Evolutionary conservation across 92 coral and sea anemone genomes (phyloP).

Genomic region (Paragorgia papillata): DNA sequence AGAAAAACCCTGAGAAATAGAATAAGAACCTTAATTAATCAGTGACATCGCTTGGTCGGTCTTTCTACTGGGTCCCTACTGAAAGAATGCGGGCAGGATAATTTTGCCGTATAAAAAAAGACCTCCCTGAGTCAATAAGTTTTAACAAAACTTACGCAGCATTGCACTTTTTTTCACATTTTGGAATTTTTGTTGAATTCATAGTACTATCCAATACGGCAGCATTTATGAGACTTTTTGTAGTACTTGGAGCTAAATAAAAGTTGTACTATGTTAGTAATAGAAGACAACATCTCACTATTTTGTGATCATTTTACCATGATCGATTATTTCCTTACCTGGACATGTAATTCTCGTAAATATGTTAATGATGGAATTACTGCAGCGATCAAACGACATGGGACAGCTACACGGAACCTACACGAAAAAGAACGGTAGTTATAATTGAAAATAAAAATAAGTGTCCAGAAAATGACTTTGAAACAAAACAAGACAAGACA

Average conservation of each 20-base stretch:
- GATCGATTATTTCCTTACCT: constrained; percentile 56
- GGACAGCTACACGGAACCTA: constrained; percentile 74
- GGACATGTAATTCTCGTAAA: constrained; percentile 70
- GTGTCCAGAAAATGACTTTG: too few relatives aligned
- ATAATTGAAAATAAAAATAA: too few relatives aligned
- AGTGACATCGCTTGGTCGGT: too few relatives aligned
- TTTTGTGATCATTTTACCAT: too few relatives aligned
- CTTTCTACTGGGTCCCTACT: too few relatives aligned
- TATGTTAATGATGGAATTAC: constrained; percentile 58
- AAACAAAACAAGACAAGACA: too few relatives aligned
- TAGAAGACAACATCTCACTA: too few relatives aligned
- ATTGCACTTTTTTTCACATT: constrained; percentile 27
- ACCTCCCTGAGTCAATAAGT: too few relatives aligned
- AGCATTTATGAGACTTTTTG: constrained; percentile 4
- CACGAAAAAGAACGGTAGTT: background rate
- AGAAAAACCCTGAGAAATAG: too few relatives aligned
- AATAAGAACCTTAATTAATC: too few relatives aligned
- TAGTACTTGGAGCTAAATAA: constrained; percentile 8
- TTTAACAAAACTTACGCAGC: constrained; percentile 37
- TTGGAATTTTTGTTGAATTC: background rate
- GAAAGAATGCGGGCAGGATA: too few relatives aligned
- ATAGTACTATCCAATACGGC: background rate
- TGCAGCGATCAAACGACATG: constrained; percentile 69
- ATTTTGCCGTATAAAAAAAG: too few relatives aligned
- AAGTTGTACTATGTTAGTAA: background rate